Conservation (phyloP, 2,888 invertebrate species). For the Sesia bembeciformis region DNA sequence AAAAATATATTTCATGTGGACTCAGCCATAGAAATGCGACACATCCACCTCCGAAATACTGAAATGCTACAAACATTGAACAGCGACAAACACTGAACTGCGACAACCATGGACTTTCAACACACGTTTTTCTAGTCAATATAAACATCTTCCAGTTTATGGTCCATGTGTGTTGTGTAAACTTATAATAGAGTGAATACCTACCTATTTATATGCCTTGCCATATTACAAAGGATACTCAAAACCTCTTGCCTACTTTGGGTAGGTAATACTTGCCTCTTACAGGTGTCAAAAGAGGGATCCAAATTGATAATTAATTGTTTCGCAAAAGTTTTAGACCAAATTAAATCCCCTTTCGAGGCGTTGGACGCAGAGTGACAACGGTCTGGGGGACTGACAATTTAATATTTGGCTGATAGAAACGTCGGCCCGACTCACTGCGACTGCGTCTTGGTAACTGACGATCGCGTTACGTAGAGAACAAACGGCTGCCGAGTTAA, state of each 20-base stretch:
- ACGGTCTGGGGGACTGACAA: slow-evolving; percentile 58
- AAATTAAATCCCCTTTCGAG: slow-evolving; percentile 67
- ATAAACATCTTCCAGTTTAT: too few species aligned
- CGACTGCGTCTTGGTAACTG: neutral
- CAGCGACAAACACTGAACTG: too few species aligned
- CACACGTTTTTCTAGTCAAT: too few species aligned
- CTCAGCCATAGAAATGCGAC: too few species aligned
- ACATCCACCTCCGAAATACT: too few species aligned
- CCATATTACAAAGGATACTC: neutral
- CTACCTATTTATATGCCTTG: too few species aligned
- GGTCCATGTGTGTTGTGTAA: too few species aligned
- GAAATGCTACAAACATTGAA: too few species aligned
- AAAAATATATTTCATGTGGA: too few species aligned
- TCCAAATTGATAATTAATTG: slow-evolving; percentile 69
- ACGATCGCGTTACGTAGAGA: slow-evolving; percentile 17
- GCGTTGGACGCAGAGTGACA: slow-evolving; percentile 41
- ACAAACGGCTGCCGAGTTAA: neutral
- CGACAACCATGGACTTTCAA: too few species aligned
- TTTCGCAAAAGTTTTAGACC: slow-evolving; percentile 61
- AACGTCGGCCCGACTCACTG: slow-evolving; percentile 21
- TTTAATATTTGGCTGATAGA: slow-evolving; percentile 64
- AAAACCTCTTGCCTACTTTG: neutral
- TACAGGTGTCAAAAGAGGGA: slow-evolving; percentile 56
- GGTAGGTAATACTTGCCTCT: slow-evolving; percentile 2
- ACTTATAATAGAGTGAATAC: too few species aligned